phyloP scores from a whole-genome alignment of 2,113 vertebrate species.

The Laticauda laticaudata region DNA sequence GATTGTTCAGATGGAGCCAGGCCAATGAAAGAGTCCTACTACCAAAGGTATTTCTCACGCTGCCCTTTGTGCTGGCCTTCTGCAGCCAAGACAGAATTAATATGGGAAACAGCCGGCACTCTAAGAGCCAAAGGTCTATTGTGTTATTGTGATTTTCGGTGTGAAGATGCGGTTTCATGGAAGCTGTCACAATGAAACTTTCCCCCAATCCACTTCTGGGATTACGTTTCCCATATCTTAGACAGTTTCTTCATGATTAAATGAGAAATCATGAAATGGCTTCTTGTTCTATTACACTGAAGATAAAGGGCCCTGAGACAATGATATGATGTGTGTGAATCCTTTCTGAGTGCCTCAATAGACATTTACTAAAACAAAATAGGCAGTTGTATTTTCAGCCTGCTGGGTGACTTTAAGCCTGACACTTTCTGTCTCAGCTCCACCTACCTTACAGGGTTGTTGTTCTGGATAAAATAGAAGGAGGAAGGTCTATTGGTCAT shows the following conservation, averaged over 20 bases:
- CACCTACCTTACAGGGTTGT: background rate
- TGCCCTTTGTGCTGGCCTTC: conserved; percentile 30
- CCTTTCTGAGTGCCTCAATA: background rate
- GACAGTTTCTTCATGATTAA: background rate
- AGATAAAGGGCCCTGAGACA: background rate
- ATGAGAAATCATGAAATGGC: background rate
- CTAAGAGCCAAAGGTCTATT: background rate
- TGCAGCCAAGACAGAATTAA: conserved; percentile 23
- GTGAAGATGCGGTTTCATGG: conserved; percentile 1
- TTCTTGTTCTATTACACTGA: background rate
- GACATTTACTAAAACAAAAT: background rate
- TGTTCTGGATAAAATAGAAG: background rate
- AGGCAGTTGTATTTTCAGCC: background rate
- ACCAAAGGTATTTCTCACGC: conserved; percentile 21
- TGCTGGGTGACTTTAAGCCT: background rate
- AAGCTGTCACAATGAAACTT: background rate
- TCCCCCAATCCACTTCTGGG: background rate
- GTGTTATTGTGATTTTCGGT: background rate
- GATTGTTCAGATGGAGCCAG: background rate
- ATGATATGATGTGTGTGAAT: background rate
- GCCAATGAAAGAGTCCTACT: conserved; percentile 24
- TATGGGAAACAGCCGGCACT: background rate
- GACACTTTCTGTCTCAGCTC: background rate
- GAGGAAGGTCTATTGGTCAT: background rate
- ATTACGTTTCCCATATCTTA: conserved; percentile 6